Evolutionary conservation across 2,888 invertebrate genomes (phyloP), one percentile per base, ranked within the genome.

Genomic region (Cheilosia variabilis): DNA sequence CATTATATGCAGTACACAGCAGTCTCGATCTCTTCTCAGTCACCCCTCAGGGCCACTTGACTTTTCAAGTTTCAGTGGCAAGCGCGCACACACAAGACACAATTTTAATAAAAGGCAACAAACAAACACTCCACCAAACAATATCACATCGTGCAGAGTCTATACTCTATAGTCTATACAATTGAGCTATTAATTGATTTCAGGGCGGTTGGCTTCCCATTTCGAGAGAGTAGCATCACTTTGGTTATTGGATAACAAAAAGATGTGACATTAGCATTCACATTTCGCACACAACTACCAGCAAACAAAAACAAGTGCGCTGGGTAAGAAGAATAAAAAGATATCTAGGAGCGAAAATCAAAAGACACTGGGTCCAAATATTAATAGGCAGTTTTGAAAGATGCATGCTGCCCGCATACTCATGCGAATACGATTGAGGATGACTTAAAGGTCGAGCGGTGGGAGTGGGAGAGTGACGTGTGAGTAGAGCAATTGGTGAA

Each of bases 151-250:
- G 69, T 69, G 71, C 69, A 84, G 80, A 84, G 80, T 84, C 84
- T 37, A 37, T 13, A 31, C 2, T 24, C 24, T 24, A 24, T 24
- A n/a, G 9, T 4, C 37, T 37, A 84, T 84, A 80, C 84, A 75
- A 80, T 84, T 76, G 79, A 84, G 79, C 52, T 72, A 84, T 79
- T 84, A 78, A 84, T 84, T 84, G 83, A 79, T 79, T 75, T 68
- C 73, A 68, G 68, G 58, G 79, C 57, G 57, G 50, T 31, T 62
- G 73, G 53, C 62, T 22, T 63, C 52, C 10, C 22, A 53, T 34
- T 47, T 55, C 31, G 13, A 66, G 22, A 66, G 76, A 58, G 34
- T 63, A 22, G 27, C 50, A 60, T 37, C 24, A 19, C 24, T 53
- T 53, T 31, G n/a, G 60, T 69, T 69, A 81, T 81, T 76, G 73